Base-by-base conservation (phyloP, 2,888 invertebrate species). In the Lasioglossum pauxillum region DNA sequence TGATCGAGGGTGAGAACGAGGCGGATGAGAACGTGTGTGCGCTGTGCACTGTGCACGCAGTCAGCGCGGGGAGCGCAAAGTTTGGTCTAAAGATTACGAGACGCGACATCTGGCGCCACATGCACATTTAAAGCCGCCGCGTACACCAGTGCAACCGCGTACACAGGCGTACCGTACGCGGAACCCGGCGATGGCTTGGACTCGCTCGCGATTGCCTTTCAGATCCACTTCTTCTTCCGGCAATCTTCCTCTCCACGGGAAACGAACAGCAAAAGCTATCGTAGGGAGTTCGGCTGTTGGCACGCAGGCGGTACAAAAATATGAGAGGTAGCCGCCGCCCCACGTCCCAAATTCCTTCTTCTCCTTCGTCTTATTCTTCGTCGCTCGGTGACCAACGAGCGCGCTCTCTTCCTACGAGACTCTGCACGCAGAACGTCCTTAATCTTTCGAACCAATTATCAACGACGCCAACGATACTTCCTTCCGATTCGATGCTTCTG, bases 61-160 rank as follows among this genome's bases (percentile, higher is more conserved):
- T 14, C 79, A 78, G 78, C 75, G 78, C 49, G 73, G 83, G 69
- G 82, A 74, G 72, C 78, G 84, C 79, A 76, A 76, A 64, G 75
- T 67, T 86, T 72, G 82, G 80, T 89, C 87, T 87, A 88, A 89
- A 92, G 92, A 93, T 92, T 90, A 92, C 91, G 89, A 90, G 89
- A 86, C 93, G 91, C 89, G 91, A 91, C 93, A 93, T 93, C 93
- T 93, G 93, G 93, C 93, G 92, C 93, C 93, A 89, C 88, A 82
- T 85, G 83, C 84, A 85, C 90, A 86, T 82, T 83, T 80, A 77
- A 84, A 71, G 75, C 46, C 64, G 67, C 27, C 78, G 75, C 57
- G 73, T 74, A 49, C 27, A 49, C 49, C 41, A 7, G 64, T 35
- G 23, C 53, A 8, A 23, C 53, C 23, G 57, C 53, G 10, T n/a